Percentiles rank a stretch among this genome's conserved stretches.
Evolutionary conservation across 2,888 invertebrate species (phyloP).

Genomic region (Lissocephala sabroskyi): DNA sequence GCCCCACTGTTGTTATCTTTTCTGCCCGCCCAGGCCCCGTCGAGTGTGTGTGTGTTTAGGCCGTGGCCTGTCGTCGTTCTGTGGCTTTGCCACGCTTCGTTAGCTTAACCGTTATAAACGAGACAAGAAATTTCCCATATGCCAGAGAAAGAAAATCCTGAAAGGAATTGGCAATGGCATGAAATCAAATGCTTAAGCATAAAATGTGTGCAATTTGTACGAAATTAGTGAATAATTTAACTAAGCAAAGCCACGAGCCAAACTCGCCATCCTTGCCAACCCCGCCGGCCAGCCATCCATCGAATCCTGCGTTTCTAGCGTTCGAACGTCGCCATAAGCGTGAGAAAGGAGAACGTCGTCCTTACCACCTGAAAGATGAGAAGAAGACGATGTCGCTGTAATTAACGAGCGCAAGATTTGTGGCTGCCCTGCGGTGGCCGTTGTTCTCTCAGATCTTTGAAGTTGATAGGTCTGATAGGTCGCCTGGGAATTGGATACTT

Average conservation of each 20-base stretch:
- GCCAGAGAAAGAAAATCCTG: too few species aligned
- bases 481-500: too few species aligned
- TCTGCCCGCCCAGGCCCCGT: too few species aligned
- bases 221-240: slow-evolving; percentile 34
- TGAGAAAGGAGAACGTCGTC: slow-evolving; percentile 23
- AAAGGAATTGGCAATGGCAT: too few species aligned
- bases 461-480: too few species aligned
- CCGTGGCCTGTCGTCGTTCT: background rate
- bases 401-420: too few species aligned
- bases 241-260: background rate
- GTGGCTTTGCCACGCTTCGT: background rate
- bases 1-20: slow-evolving; percentile 1
- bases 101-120: slow-evolving; percentile 24
- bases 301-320: slow-evolving; percentile 2
- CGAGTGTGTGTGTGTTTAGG: too few species aligned
- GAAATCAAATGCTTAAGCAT: slow-evolving; percentile 6
- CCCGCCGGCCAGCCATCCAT: too few species aligned
- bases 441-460: too few species aligned
- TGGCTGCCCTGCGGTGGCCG: too few species aligned
- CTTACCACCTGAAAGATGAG: slow-evolving; percentile 9
- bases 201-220: slow-evolving; percentile 18
- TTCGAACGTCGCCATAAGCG: slow-evolving; percentile 23
- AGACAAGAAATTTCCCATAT: slow-evolving; percentile 12
- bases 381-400: too few species aligned
- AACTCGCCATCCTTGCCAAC: too few species aligned